Evolutionary conservation across 23 tunicate genomes (phyloP).

Genomic region (Diplosoma virens): DNA sequence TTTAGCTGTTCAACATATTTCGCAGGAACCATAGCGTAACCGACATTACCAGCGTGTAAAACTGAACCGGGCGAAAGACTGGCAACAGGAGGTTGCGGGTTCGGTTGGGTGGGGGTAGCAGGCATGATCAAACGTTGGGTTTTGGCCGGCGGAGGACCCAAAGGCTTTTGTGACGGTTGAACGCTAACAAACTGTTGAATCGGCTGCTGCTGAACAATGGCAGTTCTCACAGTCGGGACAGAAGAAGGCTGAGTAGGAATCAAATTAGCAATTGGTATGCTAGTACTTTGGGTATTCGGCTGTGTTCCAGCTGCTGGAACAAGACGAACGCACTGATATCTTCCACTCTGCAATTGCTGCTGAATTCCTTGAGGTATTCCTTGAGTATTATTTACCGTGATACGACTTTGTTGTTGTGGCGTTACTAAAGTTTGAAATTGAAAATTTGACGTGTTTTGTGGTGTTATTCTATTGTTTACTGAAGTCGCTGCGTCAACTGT

Average conservation of each 20-base stretch:
- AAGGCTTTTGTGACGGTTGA: slow-evolving; percentile 31
- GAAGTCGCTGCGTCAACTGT: slow-evolving; percentile 8
- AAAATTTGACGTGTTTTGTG: slow-evolving; percentile 30
- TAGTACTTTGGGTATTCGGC: neutral
- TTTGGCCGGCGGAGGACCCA: neutral
- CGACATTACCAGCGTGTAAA: slow-evolving; percentile 62
- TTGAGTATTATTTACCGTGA: neutral
- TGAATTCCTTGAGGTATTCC: slow-evolving; percentile 28
- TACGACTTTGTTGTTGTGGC: slow-evolving; percentile 2
- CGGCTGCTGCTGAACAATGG: slow-evolving; percentile 14
- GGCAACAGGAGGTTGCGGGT: neutral
- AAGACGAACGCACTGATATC: slow-evolving; percentile 37
- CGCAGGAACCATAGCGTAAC: slow-evolving; percentile 91
- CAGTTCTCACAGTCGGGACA: neutral
- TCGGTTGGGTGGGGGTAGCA: slow-evolving; percentile 28
- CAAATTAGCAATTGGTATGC: slow-evolving; percentile 23
- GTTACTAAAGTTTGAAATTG: slow-evolving; percentile 53
- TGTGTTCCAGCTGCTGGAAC: slow-evolving; percentile 22
- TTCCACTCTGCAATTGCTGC: slow-evolving; percentile 28
- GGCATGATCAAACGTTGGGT: slow-evolving; percentile 77
- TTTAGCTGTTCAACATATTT: slow-evolving; percentile 83
- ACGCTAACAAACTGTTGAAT: neutral
- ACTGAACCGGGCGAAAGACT: slow-evolving; percentile 43
- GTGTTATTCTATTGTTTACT: neutral
- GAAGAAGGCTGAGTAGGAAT: slow-evolving; percentile 11